Base-by-base conservation (phyloP, 1,140 invertebrate genomes). In the Drosophila nebulosa region DNA sequence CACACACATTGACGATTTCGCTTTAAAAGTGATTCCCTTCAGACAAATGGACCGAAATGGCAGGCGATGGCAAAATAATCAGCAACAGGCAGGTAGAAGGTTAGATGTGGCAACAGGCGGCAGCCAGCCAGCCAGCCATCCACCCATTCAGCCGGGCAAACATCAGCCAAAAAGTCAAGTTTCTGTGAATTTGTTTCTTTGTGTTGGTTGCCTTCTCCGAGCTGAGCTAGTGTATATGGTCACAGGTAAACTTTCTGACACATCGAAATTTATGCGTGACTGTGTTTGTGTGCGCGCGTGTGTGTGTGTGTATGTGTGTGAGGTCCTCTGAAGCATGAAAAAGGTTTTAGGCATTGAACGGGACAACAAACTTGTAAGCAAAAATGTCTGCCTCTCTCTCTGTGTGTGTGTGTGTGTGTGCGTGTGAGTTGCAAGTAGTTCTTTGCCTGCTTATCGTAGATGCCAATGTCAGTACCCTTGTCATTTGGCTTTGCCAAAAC, bases 401-500 rank as follows among this genome's bases (percentile, higher is more conserved):
- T 46, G 69, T n/a, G n/a, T n/a, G n/a, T n/a, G n/a, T n/a, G n/a
- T n/a, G n/a, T n/a, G n/a, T n/a, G n/a, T n/a, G n/a, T n/a, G n/a
- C n/a, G n/a, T n/a, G n/a, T n/a, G n/a, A 55, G 61, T 64, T 57
- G 51, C 63, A 64, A 74, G 71, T 74, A 74, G 71, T 74, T 65
- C 16, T 77, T 35, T 68, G 58, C 1, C 79, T 80, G 80, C 51
- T 72, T 67, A 75, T 68, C 64, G 69, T 46, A 46, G 39, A 46
- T 46, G 39, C 83, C 80, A 84, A 84, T 85, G 83, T 88, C 81
- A 88, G 78, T 88, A 81, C 78, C 78, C 83, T 78, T 86, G 81
- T 86, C 81, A 86, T 62, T 64, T 60, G 64, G 72, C 80, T 62
- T 67, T 69, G 18, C 57, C 51, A 51, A 55, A 69, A 46, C 39